Evolutionary conservation across 2,113 vertebrate genomes (phyloP).

Genomic region (Zapus hudsonius): DNA sequence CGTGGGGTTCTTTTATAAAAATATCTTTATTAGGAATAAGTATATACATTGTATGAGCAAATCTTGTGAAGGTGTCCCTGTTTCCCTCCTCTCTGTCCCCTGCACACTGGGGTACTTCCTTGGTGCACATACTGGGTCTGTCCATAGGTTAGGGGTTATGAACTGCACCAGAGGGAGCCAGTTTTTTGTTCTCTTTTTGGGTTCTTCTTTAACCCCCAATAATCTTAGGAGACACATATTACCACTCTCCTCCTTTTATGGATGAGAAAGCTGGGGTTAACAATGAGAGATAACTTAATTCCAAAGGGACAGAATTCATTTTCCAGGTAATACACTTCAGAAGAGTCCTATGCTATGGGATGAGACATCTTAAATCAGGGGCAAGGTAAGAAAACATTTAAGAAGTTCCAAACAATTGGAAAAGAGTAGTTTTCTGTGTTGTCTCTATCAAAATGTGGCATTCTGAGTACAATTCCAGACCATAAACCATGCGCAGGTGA

Average conservation of each 20-base stretch:
- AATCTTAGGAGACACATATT: not conserved
- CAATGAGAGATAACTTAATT: not conserved
- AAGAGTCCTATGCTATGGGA: not conserved
- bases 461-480: not conserved
- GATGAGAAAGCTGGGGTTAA: not conserved
- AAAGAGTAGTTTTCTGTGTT: not conserved
- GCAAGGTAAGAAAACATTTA: not conserved
- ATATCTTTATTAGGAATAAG: no score
- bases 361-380: not conserved
- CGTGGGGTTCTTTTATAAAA: no score
- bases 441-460: not conserved
- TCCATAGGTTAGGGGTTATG: no score
- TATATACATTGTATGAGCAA: no score
- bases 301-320: not conserved
- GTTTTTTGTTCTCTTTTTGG: no score
- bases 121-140: no score
- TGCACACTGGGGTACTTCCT: no score
- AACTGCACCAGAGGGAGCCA: no score
- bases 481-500: not conserved
- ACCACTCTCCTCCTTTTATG: not conserved
- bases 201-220: not conserved
- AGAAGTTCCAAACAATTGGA: not conserved
- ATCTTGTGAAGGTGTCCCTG: no score
- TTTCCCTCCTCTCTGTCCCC: no score
- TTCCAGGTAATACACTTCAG: not conserved